phyloP scores from a whole-genome alignment of 1,140 invertebrate species.

The Heliothis virescens region DNA sequence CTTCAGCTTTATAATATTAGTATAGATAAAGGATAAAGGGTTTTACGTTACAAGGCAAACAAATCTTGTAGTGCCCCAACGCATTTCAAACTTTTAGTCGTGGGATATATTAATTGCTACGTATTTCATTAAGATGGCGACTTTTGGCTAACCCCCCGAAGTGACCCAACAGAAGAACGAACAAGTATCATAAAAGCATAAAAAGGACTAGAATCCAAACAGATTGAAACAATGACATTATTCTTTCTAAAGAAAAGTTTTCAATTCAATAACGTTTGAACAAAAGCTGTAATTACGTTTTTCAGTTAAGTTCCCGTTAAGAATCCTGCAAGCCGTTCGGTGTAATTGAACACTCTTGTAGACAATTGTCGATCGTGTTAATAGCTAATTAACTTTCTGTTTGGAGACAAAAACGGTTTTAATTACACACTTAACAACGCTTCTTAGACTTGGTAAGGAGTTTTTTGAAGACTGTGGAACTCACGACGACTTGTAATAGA shows the following conservation, averaged over 20 bases:
- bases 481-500: too few relatives aligned
- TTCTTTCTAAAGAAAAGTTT: not conserved
- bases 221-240: not conserved
- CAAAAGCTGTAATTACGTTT: not conserved
- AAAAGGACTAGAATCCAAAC: not conserved
- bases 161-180: too few relatives aligned
- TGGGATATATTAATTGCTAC: too few relatives aligned
- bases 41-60: too few relatives aligned
- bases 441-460: too few relatives aligned
- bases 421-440: not conserved
- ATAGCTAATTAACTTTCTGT: not conserved
- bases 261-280: slow-evolving; percentile 18
- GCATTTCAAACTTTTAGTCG: not conserved
- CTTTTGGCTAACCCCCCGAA: too few relatives aligned
- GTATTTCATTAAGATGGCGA: not conserved
- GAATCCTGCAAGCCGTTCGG: not conserved
- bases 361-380: slow-evolving; percentile 2
- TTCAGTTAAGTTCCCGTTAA: slow-evolving; percentile 4
- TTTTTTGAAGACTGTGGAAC: too few relatives aligned
- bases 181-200: too few relatives aligned
- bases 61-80: not conserved
- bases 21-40: too few relatives aligned
- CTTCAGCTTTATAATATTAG: too few relatives aligned
- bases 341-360: slow-evolving; percentile 12
- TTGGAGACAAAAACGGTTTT: not conserved